phyloP scores from a whole-genome alignment of 1,140 invertebrate species.

The Temnothorax curvispinosus region DNA sequence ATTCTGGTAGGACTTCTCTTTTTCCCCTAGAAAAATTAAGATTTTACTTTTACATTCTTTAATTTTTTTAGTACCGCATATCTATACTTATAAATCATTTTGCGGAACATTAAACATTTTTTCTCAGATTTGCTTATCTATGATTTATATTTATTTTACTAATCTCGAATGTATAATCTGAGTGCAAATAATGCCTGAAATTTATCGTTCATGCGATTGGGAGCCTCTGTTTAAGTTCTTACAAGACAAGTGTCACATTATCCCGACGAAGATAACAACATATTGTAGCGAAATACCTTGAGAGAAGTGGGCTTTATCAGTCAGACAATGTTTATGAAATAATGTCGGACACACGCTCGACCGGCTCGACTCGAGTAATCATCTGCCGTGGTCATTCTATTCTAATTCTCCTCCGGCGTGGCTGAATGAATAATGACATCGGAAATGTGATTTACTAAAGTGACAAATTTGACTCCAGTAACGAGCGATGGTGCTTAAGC shows the following conservation, averaged over 20 bases:
- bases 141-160: not conserved
- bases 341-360: conserved; percentile 50
- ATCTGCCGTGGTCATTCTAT: conserved; percentile 48
- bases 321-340: conserved; percentile 43
- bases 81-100: not conserved
- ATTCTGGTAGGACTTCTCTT: not conserved
- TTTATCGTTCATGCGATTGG: not conserved
- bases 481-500: conserved; percentile 21
- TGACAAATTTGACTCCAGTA: conserved; percentile 58
- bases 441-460: conserved; percentile 57
- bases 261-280: conserved; percentile 7
- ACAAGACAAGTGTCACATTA: conserved; percentile 21
- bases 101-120: not conserved
- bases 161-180: not conserved
- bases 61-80: not conserved
- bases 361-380: conserved; percentile 31
- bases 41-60: not conserved
- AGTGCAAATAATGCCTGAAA: not conserved
- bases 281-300: conserved; percentile 20
- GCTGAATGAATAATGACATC: conserved; percentile 51
- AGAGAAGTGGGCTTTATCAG: conserved; percentile 1
- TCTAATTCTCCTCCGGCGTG: conserved; percentile 55
- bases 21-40: not conserved
- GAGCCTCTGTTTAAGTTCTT: conserved; percentile 45
- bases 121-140: not conserved